Conservation (phyloP, 2,797 vertebrate genomes). For the Urocyon cinereoargenteus region DNA sequence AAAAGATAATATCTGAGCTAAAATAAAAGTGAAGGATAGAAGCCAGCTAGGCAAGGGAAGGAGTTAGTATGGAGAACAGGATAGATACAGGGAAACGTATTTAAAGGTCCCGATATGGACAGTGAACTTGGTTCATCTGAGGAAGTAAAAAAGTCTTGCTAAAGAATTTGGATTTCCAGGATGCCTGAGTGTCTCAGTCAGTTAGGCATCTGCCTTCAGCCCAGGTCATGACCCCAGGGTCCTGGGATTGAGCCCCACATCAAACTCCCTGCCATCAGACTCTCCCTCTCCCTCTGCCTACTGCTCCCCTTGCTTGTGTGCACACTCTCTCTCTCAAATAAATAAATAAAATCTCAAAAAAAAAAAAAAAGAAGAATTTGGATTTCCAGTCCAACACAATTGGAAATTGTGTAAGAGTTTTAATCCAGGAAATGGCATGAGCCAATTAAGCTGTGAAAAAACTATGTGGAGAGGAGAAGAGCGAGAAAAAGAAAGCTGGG, state of each 20-base stretch:
- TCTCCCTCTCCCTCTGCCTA: too few species aligned
- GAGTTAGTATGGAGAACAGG: neutral
- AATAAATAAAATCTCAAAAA: too few species aligned
- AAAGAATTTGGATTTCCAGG: constrained; percentile 31
- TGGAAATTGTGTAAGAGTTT: constrained; percentile 45
- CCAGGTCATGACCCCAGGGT: too few species aligned
- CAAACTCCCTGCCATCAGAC: too few species aligned
- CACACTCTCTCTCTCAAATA: too few species aligned
- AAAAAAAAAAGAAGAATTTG: neutral
- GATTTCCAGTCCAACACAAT: constrained; percentile 13
- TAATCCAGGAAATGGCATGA: constrained; percentile 20
- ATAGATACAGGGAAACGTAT: neutral
- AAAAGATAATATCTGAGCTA: neutral
- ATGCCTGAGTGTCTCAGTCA: too few species aligned
- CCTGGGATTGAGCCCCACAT: too few species aligned
- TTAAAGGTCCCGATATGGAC: neutral
- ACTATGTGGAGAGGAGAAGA: neutral
- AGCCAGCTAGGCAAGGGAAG: neutral
- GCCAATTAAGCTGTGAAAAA: constrained; percentile 28
- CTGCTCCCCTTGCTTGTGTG: too few species aligned
- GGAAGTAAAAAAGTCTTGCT: neutral
- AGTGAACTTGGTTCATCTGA: neutral
- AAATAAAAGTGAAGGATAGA: neutral
- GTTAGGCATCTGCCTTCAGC: too few species aligned
- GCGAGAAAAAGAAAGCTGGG: neutral